These are phyloP conservation scores for Dorcus hopei DNA, from an alignment of 2,888 invertebrate species.

Conservation along the genomic window DNA sequence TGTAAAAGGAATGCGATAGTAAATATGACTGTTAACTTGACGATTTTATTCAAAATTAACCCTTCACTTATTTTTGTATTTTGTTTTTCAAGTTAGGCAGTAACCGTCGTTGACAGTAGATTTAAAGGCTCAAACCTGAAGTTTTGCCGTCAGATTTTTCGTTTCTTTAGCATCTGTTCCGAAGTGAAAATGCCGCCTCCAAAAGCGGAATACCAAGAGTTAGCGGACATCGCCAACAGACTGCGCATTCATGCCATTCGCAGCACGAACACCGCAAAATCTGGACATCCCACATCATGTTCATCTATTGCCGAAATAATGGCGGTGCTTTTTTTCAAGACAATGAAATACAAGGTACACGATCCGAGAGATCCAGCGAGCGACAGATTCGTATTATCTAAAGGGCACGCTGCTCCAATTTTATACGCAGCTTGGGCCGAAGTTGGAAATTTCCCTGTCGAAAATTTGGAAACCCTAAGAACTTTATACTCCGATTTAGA, in stretches of 20 bases:
- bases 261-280: constrained; percentile 2
- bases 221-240: constrained; percentile 12
- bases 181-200: too few species aligned
- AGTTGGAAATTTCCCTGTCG: constrained; percentile 78
- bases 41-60: too few species aligned
- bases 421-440: constrained; percentile 97
- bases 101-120: too few species aligned
- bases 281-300: constrained; percentile 13
- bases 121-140: too few species aligned
- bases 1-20: too few species aligned
- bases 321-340: constrained; percentile 11
- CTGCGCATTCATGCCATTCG: constrained; percentile 7
- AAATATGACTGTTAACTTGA: too few species aligned
- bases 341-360: constrained; percentile 6
- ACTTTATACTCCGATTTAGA: constrained; percentile 88
- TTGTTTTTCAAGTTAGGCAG: too few species aligned
- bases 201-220: not conserved
- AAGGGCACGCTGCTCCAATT: constrained; percentile 95
- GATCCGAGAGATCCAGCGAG: constrained; percentile 9
- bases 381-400: constrained; percentile 65
- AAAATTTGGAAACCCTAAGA: constrained; percentile 75
- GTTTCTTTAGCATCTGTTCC: too few species aligned
- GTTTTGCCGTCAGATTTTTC: too few species aligned
- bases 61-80: too few species aligned
- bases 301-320: constrained; percentile 16